Conservation (phyloP, 2,113 vertebrate species). For the Dromiciops gliroides region DNA sequence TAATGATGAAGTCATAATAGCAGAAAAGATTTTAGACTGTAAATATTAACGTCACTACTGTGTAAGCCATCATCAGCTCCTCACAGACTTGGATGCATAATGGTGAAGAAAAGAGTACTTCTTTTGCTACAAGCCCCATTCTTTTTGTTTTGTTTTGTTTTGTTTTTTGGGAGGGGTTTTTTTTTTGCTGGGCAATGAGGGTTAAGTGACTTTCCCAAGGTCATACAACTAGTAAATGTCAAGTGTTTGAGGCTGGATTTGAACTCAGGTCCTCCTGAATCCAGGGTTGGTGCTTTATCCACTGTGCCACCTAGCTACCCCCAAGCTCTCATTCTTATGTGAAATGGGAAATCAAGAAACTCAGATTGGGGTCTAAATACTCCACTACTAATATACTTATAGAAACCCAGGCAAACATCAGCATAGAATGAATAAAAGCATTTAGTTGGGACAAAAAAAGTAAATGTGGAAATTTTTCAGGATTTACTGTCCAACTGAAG, state of each 20-base stretch:
- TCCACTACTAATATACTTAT: neutral
- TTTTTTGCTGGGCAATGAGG: too few species aligned
- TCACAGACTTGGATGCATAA: neutral
- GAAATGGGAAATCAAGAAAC: neutral
- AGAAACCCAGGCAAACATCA: neutral
- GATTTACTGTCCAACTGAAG: neutral
- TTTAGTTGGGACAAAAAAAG: neutral
- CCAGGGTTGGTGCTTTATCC: too few species aligned
- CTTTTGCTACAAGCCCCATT: too few species aligned
- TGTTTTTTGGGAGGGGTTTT: too few species aligned
- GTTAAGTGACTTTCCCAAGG: too few species aligned
- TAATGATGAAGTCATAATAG: neutral
- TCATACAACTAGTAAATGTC: too few species aligned
- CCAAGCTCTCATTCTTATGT: neutral
- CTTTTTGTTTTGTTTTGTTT: too few species aligned
- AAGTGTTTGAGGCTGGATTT: too few species aligned
- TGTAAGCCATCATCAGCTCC: neutral
- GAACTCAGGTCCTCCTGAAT: too few species aligned
- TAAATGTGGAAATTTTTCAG: neutral
- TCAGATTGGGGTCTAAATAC: neutral
- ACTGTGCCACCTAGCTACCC: too few species aligned
- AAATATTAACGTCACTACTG: neutral
- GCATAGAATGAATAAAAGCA: neutral
- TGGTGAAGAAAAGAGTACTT: neutral
- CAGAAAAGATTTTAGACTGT: neutral